Evolutionary conservation across 1,140 invertebrate species (phyloP).

Genomic region (Calliphora vicina): DNA sequence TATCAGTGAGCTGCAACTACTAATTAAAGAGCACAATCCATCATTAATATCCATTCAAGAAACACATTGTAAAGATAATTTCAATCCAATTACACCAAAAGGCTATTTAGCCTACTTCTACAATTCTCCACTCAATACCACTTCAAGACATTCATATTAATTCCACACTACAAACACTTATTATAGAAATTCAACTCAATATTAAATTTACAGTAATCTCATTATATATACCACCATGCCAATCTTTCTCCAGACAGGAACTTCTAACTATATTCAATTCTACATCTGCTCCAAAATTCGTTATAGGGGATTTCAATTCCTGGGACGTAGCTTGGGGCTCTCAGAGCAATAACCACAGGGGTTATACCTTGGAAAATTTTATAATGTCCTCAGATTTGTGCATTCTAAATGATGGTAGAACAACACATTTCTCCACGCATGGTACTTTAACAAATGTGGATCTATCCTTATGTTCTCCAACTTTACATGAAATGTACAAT

Average conservation of each 20-base stretch:
- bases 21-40: too few species aligned
- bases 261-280: not conserved
- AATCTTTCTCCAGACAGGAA: not conserved
- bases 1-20: too few species aligned
- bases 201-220: not conserved
- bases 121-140: not conserved
- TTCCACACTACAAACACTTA: not conserved
- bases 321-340: not conserved
- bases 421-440: not conserved
- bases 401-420: not conserved
- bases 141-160: not conserved
- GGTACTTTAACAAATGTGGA: not conserved
- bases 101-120: constrained; percentile 4
- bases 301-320: not conserved
- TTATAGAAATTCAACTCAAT: not conserved
- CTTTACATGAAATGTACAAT: not conserved
- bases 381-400: not conserved
- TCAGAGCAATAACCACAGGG: not conserved
- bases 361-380: not conserved
- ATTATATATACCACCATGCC: not conserved
- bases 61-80: too few species aligned
- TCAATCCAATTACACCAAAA: not conserved
- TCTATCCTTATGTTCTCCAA: not conserved
- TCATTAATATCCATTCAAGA: too few species aligned
- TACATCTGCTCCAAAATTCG: not conserved